Evolutionary conservation across 2,888 invertebrate genomes (phyloP), one percentile per base, ranked within the genome.

Genomic region (Agrenia bidenticulata): DNA sequence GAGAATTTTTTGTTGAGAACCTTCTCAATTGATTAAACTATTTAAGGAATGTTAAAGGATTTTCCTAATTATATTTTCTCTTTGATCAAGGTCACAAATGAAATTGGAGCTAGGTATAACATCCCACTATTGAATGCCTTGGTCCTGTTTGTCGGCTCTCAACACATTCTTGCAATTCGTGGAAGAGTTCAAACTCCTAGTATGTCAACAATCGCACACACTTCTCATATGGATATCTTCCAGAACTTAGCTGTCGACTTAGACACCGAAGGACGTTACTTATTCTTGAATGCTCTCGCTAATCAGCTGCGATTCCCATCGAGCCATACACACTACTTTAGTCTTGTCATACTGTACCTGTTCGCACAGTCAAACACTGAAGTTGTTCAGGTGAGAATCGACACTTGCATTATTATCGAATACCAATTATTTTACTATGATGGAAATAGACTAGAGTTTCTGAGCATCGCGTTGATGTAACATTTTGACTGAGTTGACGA

Each of bases 251-350:
- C 96, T 0, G 97, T 98, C 0, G 96, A 97, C 81, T 86, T 99
- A 72, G 98, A 99, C 80, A 96, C 92, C 13, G 98, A 99, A 83
- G 99, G 77, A 77, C 88, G 95, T 54, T 99, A 99, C 81, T 82
- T 99, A 78, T 97, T 99, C 82, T 84, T 99, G 79, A 99, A 99
- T 80, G 96, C 98, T 1, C 94, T 99, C 75, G 97, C 97, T 56
- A 99, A 99, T 82, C 99, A 99, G 80, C 83, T 99, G 77, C 88
- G 99, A 24, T 99, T 98, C 82, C 99, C 99, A 13, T 99, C 99
- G 82, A 97, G 95, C 79, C 99, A 99, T 82, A 99, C 99, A 21
- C 98, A 99, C 83, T 99, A 99, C 83, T 99, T 99, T 84, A 97
- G 97, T 78, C 97, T 98, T 80, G 93, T 95, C 41, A 85, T 99